Evolutionary conservation across 2,113 vertebrate genomes (phyloP).

Genomic region (Caracal caracal): DNA sequence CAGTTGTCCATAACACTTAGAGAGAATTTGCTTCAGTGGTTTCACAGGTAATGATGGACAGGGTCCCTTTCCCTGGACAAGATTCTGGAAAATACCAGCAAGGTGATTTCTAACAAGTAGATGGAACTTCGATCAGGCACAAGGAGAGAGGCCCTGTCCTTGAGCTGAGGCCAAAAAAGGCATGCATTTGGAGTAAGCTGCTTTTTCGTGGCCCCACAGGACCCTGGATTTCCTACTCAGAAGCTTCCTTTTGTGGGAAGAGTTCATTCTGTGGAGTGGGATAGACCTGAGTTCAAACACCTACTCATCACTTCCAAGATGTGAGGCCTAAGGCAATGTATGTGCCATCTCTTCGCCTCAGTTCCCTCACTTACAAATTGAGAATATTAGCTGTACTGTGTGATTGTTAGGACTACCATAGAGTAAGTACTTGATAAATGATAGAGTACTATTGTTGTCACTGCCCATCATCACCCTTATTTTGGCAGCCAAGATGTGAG

Average conservation of each 20-base stretch:
- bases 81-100: background rate
- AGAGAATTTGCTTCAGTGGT: background rate
- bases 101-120: background rate
- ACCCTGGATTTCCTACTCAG: background rate
- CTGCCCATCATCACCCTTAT: background rate
- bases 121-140: background rate
- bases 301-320: background rate
- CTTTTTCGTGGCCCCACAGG: background rate
- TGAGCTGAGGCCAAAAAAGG: background rate
- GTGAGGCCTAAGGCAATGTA: background rate
- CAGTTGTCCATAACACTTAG: background rate
- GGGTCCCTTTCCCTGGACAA: background rate
- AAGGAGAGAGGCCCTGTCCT: background rate
- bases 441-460: too few species aligned
- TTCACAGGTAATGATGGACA: background rate
- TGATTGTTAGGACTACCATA: background rate
- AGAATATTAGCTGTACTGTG: background rate
- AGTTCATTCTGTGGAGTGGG: background rate
- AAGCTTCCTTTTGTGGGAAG: background rate
- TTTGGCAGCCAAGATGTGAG: background rate
- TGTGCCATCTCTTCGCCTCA: background rate
- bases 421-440: background rate
- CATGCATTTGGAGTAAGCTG: background rate
- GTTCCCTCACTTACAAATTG: background rate
- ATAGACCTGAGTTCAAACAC: background rate